A percentile compares a stretch with the other conserved stretches of the same genome.
Evolutionary conservation across 2,888 invertebrate genomes (phyloP).

Genomic region (Malachius bipustulatus): DNA sequence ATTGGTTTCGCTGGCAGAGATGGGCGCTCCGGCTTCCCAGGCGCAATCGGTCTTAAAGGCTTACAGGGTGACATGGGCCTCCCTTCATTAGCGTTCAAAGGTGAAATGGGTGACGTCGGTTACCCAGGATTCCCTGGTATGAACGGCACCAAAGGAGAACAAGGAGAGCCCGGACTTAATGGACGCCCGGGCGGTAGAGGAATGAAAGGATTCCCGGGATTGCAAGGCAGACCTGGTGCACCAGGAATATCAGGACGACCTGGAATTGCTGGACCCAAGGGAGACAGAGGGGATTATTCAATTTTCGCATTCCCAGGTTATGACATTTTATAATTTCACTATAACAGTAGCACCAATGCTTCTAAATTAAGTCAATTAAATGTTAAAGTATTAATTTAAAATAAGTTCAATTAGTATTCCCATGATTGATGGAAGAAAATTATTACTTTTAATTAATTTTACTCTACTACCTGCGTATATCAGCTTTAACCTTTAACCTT

Average conservation of each 20-base stretch:
- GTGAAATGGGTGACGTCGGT: slow-evolving; percentile 43
- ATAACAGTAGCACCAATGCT: too few species aligned
- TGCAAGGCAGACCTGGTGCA: slow-evolving; percentile 32
- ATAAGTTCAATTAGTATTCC: too few species aligned
- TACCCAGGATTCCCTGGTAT: slow-evolving; percentile 43
- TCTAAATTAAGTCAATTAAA: too few species aligned
- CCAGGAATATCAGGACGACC: slow-evolving; percentile 34
- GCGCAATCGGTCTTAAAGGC: slow-evolving; percentile 46
- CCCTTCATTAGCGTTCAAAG: slow-evolving; percentile 41
- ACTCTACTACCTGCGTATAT: too few species aligned
- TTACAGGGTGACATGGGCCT: slow-evolving; percentile 49
- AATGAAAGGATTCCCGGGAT: slow-evolving; percentile 29
- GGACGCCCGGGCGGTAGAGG: slow-evolving; percentile 37
- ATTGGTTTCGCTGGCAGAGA: slow-evolving; percentile 44
- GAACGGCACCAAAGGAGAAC: slow-evolving; percentile 41
- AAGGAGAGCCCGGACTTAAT: slow-evolving; percentile 41
- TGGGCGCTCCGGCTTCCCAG: slow-evolving; percentile 54
- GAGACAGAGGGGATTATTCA: slow-evolving; percentile 36
- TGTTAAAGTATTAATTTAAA: too few species aligned
- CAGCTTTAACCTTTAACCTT: too few species aligned
- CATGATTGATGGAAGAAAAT: too few species aligned
- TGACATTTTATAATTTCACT: too few species aligned
- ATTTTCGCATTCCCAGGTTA: slow-evolving; percentile 23
- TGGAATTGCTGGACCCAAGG: slow-evolving; percentile 33
- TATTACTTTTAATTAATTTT: too few species aligned